phyloP scores from a whole-genome alignment of 2,797 vertebrate genomes.

The Neomorphus geoffroyi region DNA sequence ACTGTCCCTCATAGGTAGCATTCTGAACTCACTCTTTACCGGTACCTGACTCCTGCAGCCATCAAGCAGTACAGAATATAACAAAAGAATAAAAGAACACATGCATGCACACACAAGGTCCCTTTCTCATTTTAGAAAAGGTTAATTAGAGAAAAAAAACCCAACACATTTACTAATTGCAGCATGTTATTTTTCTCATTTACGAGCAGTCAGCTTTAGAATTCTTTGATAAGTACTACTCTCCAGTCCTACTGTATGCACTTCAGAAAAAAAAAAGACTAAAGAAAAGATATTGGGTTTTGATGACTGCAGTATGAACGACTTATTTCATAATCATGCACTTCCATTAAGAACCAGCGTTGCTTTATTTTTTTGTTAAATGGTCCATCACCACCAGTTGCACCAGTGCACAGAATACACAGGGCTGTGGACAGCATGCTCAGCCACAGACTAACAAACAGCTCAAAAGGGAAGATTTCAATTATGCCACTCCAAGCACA shows the following conservation, averaged over 20 bases:
- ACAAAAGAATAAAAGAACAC: not conserved
- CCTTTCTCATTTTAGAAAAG: not conserved
- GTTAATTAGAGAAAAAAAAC: not conserved
- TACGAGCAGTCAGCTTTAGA: not conserved
- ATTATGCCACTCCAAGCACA: conserved; percentile 70
- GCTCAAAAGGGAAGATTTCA: conserved; percentile 52
- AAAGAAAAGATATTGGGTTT: not conserved
- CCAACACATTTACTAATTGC: not conserved
- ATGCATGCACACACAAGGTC: not conserved
- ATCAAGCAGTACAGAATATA: not conserved
- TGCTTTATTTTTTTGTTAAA: not conserved
- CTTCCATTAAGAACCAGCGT: not conserved
- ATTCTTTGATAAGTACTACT: not conserved
- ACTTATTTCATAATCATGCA: not conserved
- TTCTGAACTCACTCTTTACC: not conserved
- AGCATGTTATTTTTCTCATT: not conserved
- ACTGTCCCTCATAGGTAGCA: not conserved
- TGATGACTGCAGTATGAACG: not conserved
- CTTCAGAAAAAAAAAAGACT: not conserved
- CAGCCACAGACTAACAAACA: not conserved
- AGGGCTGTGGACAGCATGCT: not conserved
- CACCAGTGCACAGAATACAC: accelerated
- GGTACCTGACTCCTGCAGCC: not conserved
- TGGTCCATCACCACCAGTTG: not conserved
- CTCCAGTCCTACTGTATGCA: not conserved